Base-by-base conservation (phyloP, 2,888 invertebrate genomes). In the Leptura quadrifasciata region DNA sequence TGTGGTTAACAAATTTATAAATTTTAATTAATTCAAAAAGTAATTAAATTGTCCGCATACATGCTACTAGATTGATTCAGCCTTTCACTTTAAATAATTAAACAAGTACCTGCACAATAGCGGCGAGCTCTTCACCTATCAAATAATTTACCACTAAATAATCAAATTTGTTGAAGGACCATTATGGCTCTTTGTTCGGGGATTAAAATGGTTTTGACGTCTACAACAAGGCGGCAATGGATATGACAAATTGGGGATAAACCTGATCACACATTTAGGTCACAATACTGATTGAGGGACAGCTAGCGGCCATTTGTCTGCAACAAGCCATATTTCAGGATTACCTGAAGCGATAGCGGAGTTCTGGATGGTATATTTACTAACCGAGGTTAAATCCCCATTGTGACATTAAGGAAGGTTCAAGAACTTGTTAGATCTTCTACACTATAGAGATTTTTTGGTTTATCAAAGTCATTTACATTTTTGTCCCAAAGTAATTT, bases 171-270 rank as follows among this genome's bases (percentile, higher is more conserved):
- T 58, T 35, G 17, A 39, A 74, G 67, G 21, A 24, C 61, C 74
- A 18, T 74, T 27, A 54, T 31, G 58, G 71, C 64, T 52, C 72
- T 73, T 65, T 67, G 72, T 67, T 27, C 58, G 24, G 18, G 70
- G 67, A 47, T 76, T 74, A 76, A 72, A 74, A 72, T 31, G 65
- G 64, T 61, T 64, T 71, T 64, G 71, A 76, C 68, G 68, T 60
- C 67, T 31, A 67, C 64, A 64, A 31, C 72, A 74, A 79, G 79
- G 75, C 72, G 79, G 74, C 69, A 20, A 55, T 76, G 74, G 77
- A 81, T 81, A 79, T 83, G 83, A 85, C 81, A 84, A 85, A 85
- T 82, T 83, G 81, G 80, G 82, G 82, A 82, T 79, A 80, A 82
- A 81, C 77, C 71, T 77, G 78, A 81, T 82, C 81, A 75, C 74